phyloP scores from a whole-genome alignment of 2,888 invertebrate genomes.

The Automeris io region DNA sequence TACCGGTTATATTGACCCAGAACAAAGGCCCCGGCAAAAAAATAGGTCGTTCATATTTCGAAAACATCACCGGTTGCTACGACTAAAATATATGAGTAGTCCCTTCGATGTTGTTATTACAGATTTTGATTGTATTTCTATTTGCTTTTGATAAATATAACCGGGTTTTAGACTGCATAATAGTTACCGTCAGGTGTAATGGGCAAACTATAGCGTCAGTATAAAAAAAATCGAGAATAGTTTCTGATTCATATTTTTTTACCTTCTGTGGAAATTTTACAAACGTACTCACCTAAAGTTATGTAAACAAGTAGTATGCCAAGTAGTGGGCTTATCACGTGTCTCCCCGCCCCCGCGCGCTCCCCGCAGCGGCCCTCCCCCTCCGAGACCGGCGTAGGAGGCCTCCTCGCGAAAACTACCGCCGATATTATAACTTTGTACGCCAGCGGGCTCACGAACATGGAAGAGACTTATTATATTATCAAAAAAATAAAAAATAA shows the following conservation, averaged over 20 bases:
- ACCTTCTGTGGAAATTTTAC: not conserved
- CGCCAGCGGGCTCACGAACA: conserved; percentile 20
- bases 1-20: too few relatives aligned
- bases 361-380: conserved; percentile 16
- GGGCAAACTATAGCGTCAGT: too few relatives aligned
- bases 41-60: too few relatives aligned
- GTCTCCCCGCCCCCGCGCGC: conserved; percentile 19
- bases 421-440: conserved; percentile 69
- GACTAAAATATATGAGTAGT: too few relatives aligned
- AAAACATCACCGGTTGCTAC: too few relatives aligned
- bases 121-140: too few relatives aligned
- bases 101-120: too few relatives aligned
- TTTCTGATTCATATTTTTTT: not conserved
- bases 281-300: conserved; percentile 12
- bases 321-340: conserved; percentile 52
- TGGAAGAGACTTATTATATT: conserved; percentile 32
- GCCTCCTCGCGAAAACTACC: conserved; percentile 56
- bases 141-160: too few relatives aligned
- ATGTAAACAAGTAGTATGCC: conserved; percentile 62
- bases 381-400: conserved; percentile 18
- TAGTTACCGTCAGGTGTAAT: too few relatives aligned
- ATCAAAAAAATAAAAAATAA: conserved; percentile 1
- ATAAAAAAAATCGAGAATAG: too few relatives aligned
- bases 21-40: too few relatives aligned
- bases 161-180: too few relatives aligned